phyloP scores from a whole-genome alignment of 2,113 vertebrate species.

The Phalacrocorax brasilianus region DNA sequence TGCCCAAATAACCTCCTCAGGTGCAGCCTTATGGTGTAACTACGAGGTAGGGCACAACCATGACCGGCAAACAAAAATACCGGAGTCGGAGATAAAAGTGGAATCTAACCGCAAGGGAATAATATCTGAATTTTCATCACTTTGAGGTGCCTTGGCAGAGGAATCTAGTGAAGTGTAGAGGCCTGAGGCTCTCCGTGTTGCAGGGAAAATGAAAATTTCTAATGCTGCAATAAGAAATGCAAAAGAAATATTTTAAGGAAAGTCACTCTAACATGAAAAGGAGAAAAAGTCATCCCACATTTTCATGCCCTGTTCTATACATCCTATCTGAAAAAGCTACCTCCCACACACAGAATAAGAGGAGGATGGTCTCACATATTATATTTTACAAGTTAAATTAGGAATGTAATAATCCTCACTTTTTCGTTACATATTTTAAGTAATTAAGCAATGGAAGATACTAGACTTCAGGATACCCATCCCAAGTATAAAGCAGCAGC shows the following conservation, averaged over 20 bases:
- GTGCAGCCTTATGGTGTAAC: background rate
- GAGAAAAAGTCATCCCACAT: background rate
- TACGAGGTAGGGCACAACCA: background rate
- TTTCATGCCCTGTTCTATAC: background rate
- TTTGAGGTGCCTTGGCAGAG: background rate
- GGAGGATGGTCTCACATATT: background rate
- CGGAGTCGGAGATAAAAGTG: background rate
- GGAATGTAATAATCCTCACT: background rate
- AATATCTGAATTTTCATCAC: background rate
- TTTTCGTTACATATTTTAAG: background rate
- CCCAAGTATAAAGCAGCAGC: background rate
- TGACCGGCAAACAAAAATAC: background rate
- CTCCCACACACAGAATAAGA: background rate
- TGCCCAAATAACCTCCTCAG: background rate
- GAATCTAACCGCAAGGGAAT: background rate
- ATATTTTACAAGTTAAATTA: background rate
- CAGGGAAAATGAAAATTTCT: background rate
- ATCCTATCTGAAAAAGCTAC: background rate
- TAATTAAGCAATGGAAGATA: background rate
- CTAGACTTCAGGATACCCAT: background rate
- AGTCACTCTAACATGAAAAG: background rate
- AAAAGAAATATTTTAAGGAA: background rate
- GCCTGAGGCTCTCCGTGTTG: background rate
- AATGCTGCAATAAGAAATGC: background rate
- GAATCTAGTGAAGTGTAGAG: background rate